These are phyloP conservation scores for Phengaris alcon DNA, from an alignment of 2,888 invertebrate species.

Conservation along the genomic window DNA sequence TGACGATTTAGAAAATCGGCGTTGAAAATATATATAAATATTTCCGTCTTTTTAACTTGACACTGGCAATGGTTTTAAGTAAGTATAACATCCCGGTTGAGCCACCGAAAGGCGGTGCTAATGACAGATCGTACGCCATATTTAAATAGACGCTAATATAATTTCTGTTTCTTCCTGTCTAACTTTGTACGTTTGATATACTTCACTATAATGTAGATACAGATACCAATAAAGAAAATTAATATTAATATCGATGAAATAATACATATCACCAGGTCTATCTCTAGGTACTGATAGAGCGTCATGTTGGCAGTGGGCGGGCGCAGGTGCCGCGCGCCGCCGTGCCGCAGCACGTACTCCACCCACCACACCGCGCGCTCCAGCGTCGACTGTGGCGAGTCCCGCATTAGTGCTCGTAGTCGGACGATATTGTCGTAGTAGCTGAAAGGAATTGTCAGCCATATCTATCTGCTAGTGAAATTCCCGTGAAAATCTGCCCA, in stretches of 20 bases:
- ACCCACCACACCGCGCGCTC: conserved; percentile 48
- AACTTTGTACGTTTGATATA: not conserved
- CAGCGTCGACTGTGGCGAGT: conserved; percentile 38
- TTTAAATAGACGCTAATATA: not conserved
- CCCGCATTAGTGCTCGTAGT: conserved; percentile 37
- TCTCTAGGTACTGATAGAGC: not conserved
- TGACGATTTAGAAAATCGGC: too few relatives aligned
- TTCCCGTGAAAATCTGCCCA: too few relatives aligned
- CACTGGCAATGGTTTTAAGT: too few relatives aligned
- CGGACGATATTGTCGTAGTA: conserved; percentile 33
- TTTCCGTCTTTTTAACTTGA: too few relatives aligned
- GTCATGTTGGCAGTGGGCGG: conserved; percentile 26
- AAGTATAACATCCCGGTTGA: too few relatives aligned
- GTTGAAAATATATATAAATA: too few relatives aligned
- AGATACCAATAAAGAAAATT: not conserved
- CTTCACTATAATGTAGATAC: not conserved
- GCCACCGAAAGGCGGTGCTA: too few relatives aligned
- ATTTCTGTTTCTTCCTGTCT: not conserved
- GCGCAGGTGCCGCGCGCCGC: conserved; percentile 39
- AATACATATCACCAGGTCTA: not conserved
- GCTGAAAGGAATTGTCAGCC: not conserved
- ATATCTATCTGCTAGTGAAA: too few relatives aligned
- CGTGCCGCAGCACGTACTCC: conserved; percentile 43
- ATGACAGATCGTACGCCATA: too few relatives aligned
- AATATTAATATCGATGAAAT: not conserved